These are phyloP conservation scores for Endotricha flammealis DNA, from an alignment of 2,888 invertebrate genomes.

Conservation along the genomic window DNA sequence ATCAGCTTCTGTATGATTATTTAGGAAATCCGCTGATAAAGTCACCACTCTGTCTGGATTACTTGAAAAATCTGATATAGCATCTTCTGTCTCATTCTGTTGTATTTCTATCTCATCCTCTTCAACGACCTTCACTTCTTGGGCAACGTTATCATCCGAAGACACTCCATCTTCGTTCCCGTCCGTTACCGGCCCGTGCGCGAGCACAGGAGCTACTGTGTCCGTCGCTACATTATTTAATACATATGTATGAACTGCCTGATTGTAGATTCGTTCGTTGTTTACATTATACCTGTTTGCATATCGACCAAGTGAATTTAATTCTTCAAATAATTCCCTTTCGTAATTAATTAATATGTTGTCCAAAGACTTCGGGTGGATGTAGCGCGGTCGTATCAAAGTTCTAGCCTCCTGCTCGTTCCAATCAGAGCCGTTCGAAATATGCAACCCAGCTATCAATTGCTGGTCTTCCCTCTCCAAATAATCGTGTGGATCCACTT, in stretches of 20 bases:
- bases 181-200: slow-evolving; percentile 41
- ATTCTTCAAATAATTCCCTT: slow-evolving; percentile 83
- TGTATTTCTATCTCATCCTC: slow-evolving; percentile 33
- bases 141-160: slow-evolving; percentile 67
- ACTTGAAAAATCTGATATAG: slow-evolving; percentile 15
- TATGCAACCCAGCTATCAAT: slow-evolving; percentile 76
- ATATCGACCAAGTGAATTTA: slow-evolving; percentile 82
- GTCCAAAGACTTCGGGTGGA: slow-evolving; percentile 86
- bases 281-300: slow-evolving; percentile 44
- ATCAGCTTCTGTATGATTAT: slow-evolving; percentile 55
- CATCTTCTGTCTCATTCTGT: slow-evolving; percentile 28
- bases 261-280: slow-evolving; percentile 67
- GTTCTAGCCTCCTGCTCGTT: slow-evolving; percentile 75
- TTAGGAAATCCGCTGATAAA: slow-evolving; percentile 54
- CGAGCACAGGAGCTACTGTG: slow-evolving; percentile 58
- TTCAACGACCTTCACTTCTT: slow-evolving; percentile 65
- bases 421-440: slow-evolving; percentile 84
- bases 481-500: slow-evolving; percentile 85
- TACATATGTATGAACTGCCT: slow-evolving; percentile 70
- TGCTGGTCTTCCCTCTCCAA: slow-evolving; percentile 76
- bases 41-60: slow-evolving; percentile 60
- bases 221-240: slow-evolving; percentile 69
- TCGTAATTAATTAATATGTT: slow-evolving; percentile 84
- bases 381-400: slow-evolving; percentile 78
- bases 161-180: slow-evolving; percentile 55